phyloP scores from a whole-genome alignment of 1,140 invertebrate species.

The Eumeta japonica region DNA sequence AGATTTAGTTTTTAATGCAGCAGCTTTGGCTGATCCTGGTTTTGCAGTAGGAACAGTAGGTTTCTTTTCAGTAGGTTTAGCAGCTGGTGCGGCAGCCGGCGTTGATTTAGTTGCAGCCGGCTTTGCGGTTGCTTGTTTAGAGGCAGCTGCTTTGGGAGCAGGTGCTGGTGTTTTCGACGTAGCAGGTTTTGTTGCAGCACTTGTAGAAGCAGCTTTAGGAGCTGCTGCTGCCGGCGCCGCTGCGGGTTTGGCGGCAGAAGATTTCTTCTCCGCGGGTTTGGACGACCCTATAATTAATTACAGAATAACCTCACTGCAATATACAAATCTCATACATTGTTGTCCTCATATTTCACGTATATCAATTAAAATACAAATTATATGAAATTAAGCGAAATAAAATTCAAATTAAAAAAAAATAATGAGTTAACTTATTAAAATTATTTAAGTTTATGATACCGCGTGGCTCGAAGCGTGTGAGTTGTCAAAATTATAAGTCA shows the following conservation, averaged over 20 bases:
- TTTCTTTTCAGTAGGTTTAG: conserved; percentile 55
- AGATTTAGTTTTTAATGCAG: conserved; percentile 59
- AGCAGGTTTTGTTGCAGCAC: conserved; percentile 31
- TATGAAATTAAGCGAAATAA: too few relatives aligned
- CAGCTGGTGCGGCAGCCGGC: conserved; percentile 46
- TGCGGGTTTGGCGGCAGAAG: conserved; percentile 40
- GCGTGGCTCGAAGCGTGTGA: too few relatives aligned
- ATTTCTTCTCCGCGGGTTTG: conserved; percentile 28
- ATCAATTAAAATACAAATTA: too few relatives aligned
- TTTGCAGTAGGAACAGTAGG: conserved; percentile 44
- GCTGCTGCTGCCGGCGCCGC: conserved; percentile 45
- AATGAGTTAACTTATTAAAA: too few relatives aligned
- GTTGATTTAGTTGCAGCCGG: conserved; percentile 54
- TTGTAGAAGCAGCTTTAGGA: conserved; percentile 27
- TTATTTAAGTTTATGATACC: too few relatives aligned
- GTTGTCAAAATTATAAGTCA: too few relatives aligned
- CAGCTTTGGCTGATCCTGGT: conserved; percentile 53
- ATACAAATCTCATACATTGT: too few relatives aligned
- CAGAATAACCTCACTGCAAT: too few relatives aligned
- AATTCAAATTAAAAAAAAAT: too few relatives aligned
- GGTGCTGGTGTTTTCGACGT: conserved; percentile 40
- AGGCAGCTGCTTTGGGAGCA: conserved; percentile 36
- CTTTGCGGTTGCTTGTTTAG: conserved; percentile 41
- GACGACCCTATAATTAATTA: too few relatives aligned
- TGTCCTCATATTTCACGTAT: too few relatives aligned